Evolutionary conservation across 2,888 invertebrate species (phyloP), one percentile per base, ranked within the genome.

Genomic region (Pseudoips prasinana): DNA sequence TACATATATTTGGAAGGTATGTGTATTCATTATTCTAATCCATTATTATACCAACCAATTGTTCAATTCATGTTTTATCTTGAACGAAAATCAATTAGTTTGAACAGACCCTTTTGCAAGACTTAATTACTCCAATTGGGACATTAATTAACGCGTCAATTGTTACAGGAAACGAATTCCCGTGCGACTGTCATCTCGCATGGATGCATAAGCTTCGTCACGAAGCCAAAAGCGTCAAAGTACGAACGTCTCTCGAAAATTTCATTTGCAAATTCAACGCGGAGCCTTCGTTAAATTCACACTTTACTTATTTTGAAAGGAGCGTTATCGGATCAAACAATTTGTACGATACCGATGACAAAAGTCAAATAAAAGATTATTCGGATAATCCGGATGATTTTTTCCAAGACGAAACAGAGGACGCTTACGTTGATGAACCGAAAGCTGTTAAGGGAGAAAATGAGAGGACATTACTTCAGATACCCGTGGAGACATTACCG

Each of bases 161-260:
- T 81, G 78, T 91, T 91, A 32, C 93, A 96, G 96, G 93, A 63
- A 96, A 96, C 85, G 92, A 92, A 64, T 93, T 96, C 79, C 90
- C 92, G 69, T 96, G 96, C 85, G 95, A 95, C 84, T 95, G 95
- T 73, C 94, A 94, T 57, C 90, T 96, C 63, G 91, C 92, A 39
- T 96, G 96, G 96, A 92, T 95, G 87, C 93, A 94, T 85, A 91
- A 91, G 49, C 89, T 96, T 50, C 90, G 92, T 46, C 92, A 94
- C 77, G 94, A 94, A 68, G 94, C 95, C 48, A 92, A 92, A 73
- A 94, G 93, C 78, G 86, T 90, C 44, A 91, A 92, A 77, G 90
- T 95, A 55, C 90, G 91, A 58, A 92, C 91, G 56, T 91, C 92
- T 38, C 89, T 95, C 44, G 94, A 94, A 71, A 92, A 93, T 70